Evolutionary conservation across 1,140 invertebrate species (phyloP).

Genomic region (Cataglyphis hispanica): DNA sequence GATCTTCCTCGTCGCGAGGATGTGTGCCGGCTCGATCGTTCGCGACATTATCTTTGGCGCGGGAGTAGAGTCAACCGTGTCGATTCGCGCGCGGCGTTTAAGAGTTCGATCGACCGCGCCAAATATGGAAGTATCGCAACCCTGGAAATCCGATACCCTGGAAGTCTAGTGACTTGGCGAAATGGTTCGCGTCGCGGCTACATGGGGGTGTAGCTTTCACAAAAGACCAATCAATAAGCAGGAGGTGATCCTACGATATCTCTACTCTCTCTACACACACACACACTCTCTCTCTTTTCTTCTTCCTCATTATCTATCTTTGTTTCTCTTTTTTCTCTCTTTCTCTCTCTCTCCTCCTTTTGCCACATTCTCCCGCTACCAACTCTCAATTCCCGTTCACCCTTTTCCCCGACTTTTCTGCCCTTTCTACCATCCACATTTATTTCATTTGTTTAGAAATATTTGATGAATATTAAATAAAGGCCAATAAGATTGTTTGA

Average conservation of each 20-base stretch:
- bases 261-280: conserved; percentile 53
- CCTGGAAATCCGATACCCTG: conserved; percentile 50
- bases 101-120: conserved; percentile 30
- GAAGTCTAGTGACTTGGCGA: conserved; percentile 60
- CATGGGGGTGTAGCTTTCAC: conserved; percentile 79
- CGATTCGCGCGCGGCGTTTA: conserved; percentile 26
- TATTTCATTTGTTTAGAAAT: conserved; percentile 24
- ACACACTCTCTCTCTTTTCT: not conserved
- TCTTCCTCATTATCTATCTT: conserved; percentile 15
- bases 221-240: conserved; percentile 86
- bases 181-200: conserved; percentile 66
- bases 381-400: not conserved
- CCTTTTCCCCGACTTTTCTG: not conserved
- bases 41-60: conserved; percentile 45
- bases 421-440: conserved; percentile 9
- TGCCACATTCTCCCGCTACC: not conserved
- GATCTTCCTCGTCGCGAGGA: not conserved
- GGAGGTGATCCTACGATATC: conserved; percentile 82
- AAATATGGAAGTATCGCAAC: conserved; percentile 59
- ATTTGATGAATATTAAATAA: no score
- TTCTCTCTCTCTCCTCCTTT: conserved; percentile 14
- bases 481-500: no score
- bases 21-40: not conserved
- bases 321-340: conserved; percentile 4
- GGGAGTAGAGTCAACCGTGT: not conserved